A percentile compares a stretch with the other conserved stretches of the same genome.
Conservation (phyloP, 2,113 vertebrate genomes). For the Turdus rufiventris region DNA sequence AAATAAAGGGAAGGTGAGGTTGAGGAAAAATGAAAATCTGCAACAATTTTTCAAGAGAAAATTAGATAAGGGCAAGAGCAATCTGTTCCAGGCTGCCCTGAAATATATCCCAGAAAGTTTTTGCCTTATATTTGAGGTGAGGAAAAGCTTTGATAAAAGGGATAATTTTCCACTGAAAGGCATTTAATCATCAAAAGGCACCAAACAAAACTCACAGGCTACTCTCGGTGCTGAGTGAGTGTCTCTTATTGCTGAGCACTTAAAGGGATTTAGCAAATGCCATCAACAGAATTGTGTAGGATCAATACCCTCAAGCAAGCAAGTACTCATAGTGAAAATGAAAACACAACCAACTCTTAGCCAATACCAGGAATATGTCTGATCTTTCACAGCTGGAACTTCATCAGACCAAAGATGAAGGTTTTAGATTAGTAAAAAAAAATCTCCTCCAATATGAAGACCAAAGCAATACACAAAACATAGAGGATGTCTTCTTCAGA, state of each 20-base stretch:
- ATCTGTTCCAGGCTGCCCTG: neutral
- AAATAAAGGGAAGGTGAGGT: neutral
- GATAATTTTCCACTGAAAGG: neutral
- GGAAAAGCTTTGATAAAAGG: neutral
- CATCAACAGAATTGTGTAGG: neutral
- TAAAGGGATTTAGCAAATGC: neutral
- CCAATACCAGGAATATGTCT: neutral
- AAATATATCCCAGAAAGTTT: neutral
- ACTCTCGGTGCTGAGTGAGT: neutral
- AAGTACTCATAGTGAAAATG: neutral
- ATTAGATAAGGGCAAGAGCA: neutral
- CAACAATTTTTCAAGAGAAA: neutral
- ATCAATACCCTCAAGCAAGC: neutral
- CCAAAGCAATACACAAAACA: neutral
- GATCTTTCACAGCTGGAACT: neutral
- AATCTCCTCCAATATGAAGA: neutral
- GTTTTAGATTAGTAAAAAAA: neutral
- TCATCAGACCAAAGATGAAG: neutral
- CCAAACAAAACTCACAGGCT: neutral
- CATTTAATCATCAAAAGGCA: neutral
- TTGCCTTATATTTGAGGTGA: neutral
- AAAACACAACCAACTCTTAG: neutral
- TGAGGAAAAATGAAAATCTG: neutral
- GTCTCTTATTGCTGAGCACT: neutral
- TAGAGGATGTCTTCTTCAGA: neutral